These are phyloP conservation scores for Riptortus pedestris DNA, from an alignment of 1,140 invertebrate genomes.

Conservation along the genomic window DNA sequence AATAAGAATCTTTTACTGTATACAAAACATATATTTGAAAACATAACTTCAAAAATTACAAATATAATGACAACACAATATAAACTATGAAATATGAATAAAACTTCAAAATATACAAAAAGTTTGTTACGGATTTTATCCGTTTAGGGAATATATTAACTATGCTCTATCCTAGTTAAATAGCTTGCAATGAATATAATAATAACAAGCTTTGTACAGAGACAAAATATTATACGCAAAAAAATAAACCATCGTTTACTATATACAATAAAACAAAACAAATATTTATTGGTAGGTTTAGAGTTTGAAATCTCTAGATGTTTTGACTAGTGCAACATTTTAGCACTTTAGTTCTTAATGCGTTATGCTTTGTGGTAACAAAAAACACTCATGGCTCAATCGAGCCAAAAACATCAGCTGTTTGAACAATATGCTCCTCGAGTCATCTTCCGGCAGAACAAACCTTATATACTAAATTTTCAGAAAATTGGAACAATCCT, in stretches of 20 bases:
- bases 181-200: conserved; percentile 7
- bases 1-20: conserved; percentile 16
- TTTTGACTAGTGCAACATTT: conserved; percentile 17
- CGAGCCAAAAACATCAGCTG: neutral
- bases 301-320: conserved; percentile 10
- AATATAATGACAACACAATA: conserved; percentile 16
- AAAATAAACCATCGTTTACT: neutral
- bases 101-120: conserved; percentile 17
- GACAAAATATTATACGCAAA: conserved; percentile 16
- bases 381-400: neutral
- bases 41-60: conserved; percentile 12
- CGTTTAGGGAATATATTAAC: conserved; percentile 6
- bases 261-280: conserved; percentile 12
- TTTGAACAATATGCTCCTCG: neutral
- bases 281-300: conserved; percentile 15
- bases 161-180: conserved; percentile 20
- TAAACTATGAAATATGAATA: conserved; percentile 21
- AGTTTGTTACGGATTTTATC: conserved; percentile 14
- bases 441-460: neutral
- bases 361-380: conserved; percentile 14
- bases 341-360: conserved; percentile 10
- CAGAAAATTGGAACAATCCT: neutral
- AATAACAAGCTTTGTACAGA: conserved; percentile 17
- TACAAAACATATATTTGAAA: conserved; percentile 18
- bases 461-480: conserved; percentile 9